Conservation (phyloP, 2,888 invertebrate genomes). For the Eueremaeus valkanovi region DNA sequence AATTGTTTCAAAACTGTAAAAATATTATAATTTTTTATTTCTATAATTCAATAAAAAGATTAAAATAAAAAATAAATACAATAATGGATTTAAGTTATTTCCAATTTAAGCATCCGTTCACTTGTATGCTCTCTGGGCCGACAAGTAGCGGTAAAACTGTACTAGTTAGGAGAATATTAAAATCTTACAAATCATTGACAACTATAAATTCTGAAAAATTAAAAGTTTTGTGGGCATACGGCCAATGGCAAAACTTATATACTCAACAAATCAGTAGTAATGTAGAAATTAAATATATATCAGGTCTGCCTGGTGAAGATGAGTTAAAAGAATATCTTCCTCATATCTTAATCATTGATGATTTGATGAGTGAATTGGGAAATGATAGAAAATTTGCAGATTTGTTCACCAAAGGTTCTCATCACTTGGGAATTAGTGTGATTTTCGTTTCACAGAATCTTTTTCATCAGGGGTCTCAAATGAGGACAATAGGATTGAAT, state of each 20-base stretch:
- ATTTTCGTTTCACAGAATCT: background rate
- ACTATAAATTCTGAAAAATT: background rate
- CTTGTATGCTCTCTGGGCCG: conserved; percentile 21
- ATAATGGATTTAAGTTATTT: too few relatives aligned
- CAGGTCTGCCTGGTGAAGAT: background rate
- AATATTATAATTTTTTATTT: too few relatives aligned
- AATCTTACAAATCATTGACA: background rate
- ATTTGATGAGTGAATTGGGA: conserved; percentile 6
- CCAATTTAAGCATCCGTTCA: conserved; percentile 31
- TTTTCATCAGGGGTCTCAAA: background rate
- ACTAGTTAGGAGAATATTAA: background rate
- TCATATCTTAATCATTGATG: conserved; percentile 14
- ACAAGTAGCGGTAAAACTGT: conserved; percentile 28
- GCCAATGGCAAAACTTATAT: conserved; percentile 26
- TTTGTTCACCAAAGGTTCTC: background rate
- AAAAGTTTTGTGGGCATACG: conserved; percentile 23
- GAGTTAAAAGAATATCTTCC: background rate
- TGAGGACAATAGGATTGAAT: background rate
- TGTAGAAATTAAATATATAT: background rate
- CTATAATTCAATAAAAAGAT: too few relatives aligned
- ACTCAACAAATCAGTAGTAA: background rate
- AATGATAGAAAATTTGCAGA: background rate
- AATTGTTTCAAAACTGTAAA: too few relatives aligned
- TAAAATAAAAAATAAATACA: too few relatives aligned
- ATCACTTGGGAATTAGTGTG: background rate